Percentiles rank a stretch among this genome's conserved stretches.
Conservation (phyloP, 2,797 vertebrate genomes). For the Gobio occitaniae region DNA sequence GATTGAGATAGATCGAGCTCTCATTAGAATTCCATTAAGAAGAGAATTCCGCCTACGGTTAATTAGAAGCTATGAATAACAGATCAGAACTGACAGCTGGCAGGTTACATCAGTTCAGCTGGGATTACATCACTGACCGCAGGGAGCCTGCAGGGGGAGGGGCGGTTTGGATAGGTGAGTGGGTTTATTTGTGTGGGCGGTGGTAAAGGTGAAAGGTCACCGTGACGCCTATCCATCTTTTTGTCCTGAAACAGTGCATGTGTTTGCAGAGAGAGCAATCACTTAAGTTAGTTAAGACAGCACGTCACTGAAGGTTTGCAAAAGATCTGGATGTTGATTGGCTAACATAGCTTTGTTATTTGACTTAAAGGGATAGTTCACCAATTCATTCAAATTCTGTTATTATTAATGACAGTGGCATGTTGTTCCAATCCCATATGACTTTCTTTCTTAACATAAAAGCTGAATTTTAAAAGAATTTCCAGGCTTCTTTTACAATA, state of each 20-base stretch:
- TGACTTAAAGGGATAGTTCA: background rate
- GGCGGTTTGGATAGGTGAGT: conserved; percentile 42
- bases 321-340: background rate
- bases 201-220: conserved; percentile 33
- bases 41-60: conserved; percentile 24
- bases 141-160: conserved; percentile 25
- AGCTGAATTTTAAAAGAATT: background rate
- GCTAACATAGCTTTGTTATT: background rate
- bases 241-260: background rate
- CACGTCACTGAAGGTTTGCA: background rate
- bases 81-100: conserved; percentile 49
- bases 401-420: background rate
- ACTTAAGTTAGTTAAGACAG: conserved; percentile 9
- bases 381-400: background rate
- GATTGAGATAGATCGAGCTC: background rate
- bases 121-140: conserved; percentile 49
- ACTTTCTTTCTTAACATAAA: background rate
- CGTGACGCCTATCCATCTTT: background rate
- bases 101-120: conserved; percentile 44
- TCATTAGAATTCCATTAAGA: conserved; percentile 32
- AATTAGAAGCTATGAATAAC: conserved; percentile 47
- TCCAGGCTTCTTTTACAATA: background rate
- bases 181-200: conserved; percentile 41
- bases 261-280: conserved; percentile 21
- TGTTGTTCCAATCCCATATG: background rate